Evolutionary conservation across 2,113 vertebrate genomes (phyloP), one percentile per base, ranked within the genome.

Genomic region (Eudyptes chrysolophus): DNA sequence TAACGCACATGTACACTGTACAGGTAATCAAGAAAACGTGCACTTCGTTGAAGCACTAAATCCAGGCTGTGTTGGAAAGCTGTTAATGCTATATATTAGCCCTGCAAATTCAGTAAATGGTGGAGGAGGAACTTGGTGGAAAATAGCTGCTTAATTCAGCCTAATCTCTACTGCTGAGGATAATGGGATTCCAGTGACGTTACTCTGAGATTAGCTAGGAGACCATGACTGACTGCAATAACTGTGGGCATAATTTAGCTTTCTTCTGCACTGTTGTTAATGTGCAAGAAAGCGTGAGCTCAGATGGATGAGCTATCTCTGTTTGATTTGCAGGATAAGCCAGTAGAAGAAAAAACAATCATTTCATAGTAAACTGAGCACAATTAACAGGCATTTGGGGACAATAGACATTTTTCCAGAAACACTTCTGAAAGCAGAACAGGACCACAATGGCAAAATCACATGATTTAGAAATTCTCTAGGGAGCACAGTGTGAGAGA

Each of bases 291-390:
- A 91, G 57, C 16, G 0, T 96, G 93, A 94, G 75, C 71, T 94
- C 70, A 66, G 87, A 87, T 3, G 5, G 66, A 87, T 95, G 75
- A 94, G 54, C 66, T 16, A 80, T 95, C 87, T 85, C 78, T 66
- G 42, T 78, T 85, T 94, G 89, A 89, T 94, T 88, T 90, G 87
- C 87, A 80, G 38, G 54, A 61, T 62, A 75, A 89, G 38, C 65
- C 58, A 79, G 77, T 85, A 91, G 66, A 92, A 87, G 70, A 40
- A 80, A 94, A 94, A 93, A 74, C 81, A 96, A 92, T 92, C 22
- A 93, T 95, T 97, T 90, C 60, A 83, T 95, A 94, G 89, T 83
- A 95, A 96, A 93, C 93, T 88, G 84, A 93, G 58, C 82, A 88
- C 89, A 93, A 92, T 85, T 97, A 96, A 90, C 89, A 94, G 55